A percentile compares a stretch with the other conserved stretches of the same genome.
Evolutionary conservation across 2,888 invertebrate genomes (phyloP).

Genomic region (Parascotia fuliginaria): DNA sequence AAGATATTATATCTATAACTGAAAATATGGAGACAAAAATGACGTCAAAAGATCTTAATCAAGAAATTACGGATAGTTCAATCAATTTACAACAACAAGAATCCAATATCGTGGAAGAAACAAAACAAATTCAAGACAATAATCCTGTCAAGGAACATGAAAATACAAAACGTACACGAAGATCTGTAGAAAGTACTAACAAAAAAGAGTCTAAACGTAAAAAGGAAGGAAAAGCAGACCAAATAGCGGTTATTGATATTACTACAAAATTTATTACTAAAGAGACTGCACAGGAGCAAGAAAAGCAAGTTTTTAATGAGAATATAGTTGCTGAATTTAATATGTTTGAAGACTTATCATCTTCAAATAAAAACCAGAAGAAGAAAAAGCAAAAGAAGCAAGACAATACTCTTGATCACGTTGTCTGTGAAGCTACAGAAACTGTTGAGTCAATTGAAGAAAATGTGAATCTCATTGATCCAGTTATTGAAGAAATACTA

Average conservation of each 20-base stretch:
- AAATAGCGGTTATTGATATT: slow-evolving; percentile 12
- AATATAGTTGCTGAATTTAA: not conserved
- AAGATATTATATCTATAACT: not conserved
- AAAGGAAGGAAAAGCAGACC: slow-evolving; percentile 28
- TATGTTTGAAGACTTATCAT: slow-evolving; percentile 14
- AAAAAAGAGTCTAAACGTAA: slow-evolving; percentile 29
- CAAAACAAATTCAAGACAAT: not conserved
- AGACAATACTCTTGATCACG: slow-evolving; percentile 42
- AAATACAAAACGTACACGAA: not conserved
- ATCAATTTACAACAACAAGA: not conserved
- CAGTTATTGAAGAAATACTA: slow-evolving; percentile 39
- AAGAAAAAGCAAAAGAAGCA: slow-evolving; percentile 60
- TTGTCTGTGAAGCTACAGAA: slow-evolving; percentile 41
- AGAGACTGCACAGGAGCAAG: slow-evolving; percentile 11
- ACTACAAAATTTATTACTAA: slow-evolving; percentile 10
- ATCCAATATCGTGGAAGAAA: not conserved
- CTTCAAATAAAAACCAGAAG: slow-evolving; percentile 55
- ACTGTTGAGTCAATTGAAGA: slow-evolving; percentile 28
- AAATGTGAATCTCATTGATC: slow-evolving; percentile 40
- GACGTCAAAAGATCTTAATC: not conserved
- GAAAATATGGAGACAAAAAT: not conserved
- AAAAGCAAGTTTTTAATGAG: not conserved
- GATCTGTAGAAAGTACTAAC: not conserved
- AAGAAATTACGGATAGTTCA: not conserved
- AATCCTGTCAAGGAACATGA: too few species aligned